These are phyloP conservation scores for Andricus quercusramuli DNA, from an alignment of 2,888 invertebrate species.

Conservation along the genomic window DNA sequence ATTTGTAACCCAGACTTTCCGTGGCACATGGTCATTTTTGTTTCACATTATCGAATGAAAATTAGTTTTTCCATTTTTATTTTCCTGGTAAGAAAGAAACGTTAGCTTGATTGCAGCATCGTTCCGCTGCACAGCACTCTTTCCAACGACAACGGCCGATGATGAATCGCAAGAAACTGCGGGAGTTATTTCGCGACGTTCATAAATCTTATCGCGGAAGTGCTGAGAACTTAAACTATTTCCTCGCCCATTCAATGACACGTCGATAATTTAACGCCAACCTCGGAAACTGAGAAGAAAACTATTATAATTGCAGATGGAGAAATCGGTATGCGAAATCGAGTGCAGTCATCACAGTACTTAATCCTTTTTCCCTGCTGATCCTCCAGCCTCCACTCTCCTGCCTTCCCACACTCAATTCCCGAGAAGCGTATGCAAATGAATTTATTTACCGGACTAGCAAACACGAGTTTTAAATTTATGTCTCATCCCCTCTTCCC, in stretches of 20 bases:
- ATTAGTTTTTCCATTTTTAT: not conserved
- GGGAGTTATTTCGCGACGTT: slow-evolving; percentile 28
- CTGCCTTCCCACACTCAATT: not conserved
- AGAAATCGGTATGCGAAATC: slow-evolving; percentile 28
- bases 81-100: not conserved
- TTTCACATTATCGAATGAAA: not conserved
- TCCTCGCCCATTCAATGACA: slow-evolving; percentile 25
- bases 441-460: not conserved
- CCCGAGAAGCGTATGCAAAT: not conserved
- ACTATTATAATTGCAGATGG: slow-evolving; percentile 26
- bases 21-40: not conserved
- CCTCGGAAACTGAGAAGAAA: not conserved
- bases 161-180: slow-evolving; percentile 37
- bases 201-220: slow-evolving; percentile 30
- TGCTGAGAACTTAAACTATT: slow-evolving; percentile 29
- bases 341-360: slow-evolving; percentile 18
- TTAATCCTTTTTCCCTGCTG: slow-evolving; percentile 3
- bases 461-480: too few species aligned
- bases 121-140: not conserved
- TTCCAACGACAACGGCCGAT: slow-evolving; percentile 9
- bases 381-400: slow-evolving; percentile 6
- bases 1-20: not conserved
- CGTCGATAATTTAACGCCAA: slow-evolving; percentile 9
- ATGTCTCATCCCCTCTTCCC: too few species aligned
- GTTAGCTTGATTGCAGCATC: slow-evolving; percentile 5